Base-by-base conservation (phyloP, 2,113 vertebrate species). In the Naja naja region DNA sequence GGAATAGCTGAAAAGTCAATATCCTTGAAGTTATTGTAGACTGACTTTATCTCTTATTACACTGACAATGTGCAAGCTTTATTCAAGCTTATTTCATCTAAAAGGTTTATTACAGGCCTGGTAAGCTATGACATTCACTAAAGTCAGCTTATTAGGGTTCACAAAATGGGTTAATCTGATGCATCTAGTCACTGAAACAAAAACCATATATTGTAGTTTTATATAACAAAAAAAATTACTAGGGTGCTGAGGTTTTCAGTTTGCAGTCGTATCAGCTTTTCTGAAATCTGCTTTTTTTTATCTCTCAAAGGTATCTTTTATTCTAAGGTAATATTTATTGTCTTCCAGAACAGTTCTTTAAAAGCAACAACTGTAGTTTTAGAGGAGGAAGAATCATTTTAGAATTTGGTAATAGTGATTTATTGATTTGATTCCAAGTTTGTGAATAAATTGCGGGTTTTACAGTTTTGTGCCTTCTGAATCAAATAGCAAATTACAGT, bases 1-100 rank as follows among this genome's bases (percentile, higher is more conserved):
- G 34, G 85, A 56, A 92, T 92, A 95, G 91, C 93, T 94, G 94
- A 90, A 93, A 54, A 93, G 94, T 93, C 94, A 94, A 45, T 89
- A 93, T n/a, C 1, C 0, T 2, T 89, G 92, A 64, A 0, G 0
- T 47, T 91, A 52, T 54, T 93, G 90, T 94, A 92, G 92, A 90
- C 93, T 96, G 95, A 95, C 88, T 93, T 94, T 10, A 0, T 93
- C 55, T 49, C 39, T 12, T 85, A 25, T 88, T 93, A 93, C 90
- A 88, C 0, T 88, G 95, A 94, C 89, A 93, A 81, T 6, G 86
- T 27, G 91, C 91, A 92, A 89, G 85, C 88, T 95, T 96, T 96
- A 93, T 18, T 90, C 94, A 93, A 92, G 94, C 87, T 96, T 94
- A 74, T 94, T 95, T 93, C 92, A 69, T 23, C 8, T 69, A 30